phyloP scores from a whole-genome alignment of 1,140 invertebrate species.

The Penaeus chinensis region DNA sequence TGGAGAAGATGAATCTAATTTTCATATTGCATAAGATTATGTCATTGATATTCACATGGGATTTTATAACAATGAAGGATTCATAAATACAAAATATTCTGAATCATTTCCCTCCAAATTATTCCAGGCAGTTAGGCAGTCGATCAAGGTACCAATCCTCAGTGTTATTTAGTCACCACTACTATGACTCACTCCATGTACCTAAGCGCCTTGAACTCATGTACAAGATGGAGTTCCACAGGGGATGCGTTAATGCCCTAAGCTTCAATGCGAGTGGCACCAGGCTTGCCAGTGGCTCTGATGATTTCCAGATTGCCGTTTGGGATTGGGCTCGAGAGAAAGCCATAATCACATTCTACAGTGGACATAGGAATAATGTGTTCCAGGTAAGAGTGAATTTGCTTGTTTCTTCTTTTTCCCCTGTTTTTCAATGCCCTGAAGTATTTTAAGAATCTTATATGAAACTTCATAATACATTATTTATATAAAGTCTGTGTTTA shows the following conservation, averaged over 20 bases:
- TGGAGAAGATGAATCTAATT: not conserved
- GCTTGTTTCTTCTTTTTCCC: not conserved
- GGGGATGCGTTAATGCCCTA: conserved; percentile 91
- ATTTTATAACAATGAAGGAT: no score
- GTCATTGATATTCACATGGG: no score
- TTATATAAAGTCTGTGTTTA: not conserved
- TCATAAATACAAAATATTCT: no score
- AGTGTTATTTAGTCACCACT: conserved; percentile 77
- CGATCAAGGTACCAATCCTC: conserved; percentile 69
- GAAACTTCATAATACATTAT: not conserved
- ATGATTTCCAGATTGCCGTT: conserved; percentile 86
- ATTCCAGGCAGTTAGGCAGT: conserved; percentile 75
- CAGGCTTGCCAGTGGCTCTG: conserved; percentile 86
- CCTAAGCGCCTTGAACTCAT: conserved; percentile 85
- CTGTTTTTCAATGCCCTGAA: no score
- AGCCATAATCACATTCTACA: conserved; percentile 76
- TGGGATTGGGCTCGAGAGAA: conserved; percentile 90
- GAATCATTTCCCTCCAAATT: conserved; percentile 64
- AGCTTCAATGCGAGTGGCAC: conserved; percentile 87
- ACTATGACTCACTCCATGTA: conserved; percentile 84
- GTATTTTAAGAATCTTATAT: no score
- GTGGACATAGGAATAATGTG: conserved; percentile 87
- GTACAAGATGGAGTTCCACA: conserved; percentile 82
- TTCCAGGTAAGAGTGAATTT: conserved; percentile 76
- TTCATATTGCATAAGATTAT: not conserved